Evolutionary conservation across 2,888 invertebrate species (phyloP).

Genomic region (Watsonalla binaria): DNA sequence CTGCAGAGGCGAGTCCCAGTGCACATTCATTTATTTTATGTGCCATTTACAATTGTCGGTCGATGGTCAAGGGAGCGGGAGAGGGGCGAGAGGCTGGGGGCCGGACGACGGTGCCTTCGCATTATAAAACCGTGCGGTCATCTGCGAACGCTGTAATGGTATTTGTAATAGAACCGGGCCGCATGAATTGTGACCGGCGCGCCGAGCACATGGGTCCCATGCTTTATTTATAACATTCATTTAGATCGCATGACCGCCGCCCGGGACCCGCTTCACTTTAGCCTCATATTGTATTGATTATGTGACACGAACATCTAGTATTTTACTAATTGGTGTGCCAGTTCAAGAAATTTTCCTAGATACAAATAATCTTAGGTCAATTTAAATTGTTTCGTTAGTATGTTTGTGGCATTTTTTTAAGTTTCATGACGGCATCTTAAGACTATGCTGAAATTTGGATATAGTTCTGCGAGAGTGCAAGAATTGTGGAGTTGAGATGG

Average conservation of each 20-base stretch:
- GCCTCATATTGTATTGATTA: not conserved
- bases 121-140: slow-evolving; percentile 80
- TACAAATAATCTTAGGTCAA: not conserved
- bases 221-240: slow-evolving; percentile 67
- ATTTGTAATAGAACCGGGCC: slow-evolving; percentile 70
- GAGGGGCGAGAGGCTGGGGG: slow-evolving; percentile 38
- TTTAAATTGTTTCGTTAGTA: too few species aligned
- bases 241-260: slow-evolving; percentile 28
- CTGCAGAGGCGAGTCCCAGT: slow-evolving; percentile 79
- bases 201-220: slow-evolving; percentile 59
- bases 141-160: slow-evolving; percentile 76
- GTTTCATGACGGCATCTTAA: too few species aligned
- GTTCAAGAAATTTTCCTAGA: too few species aligned
- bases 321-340: too few species aligned
- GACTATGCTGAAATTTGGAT: too few species aligned
- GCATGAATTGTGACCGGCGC: slow-evolving; percentile 58
- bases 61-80: slow-evolving; percentile 78
- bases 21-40: slow-evolving; percentile 81
- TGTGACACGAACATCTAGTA: too few species aligned
- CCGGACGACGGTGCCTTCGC: slow-evolving; percentile 67
- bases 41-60: slow-evolving; percentile 81
- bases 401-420: too few species aligned
- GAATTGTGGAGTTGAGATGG: too few species aligned
- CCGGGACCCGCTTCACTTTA: slow-evolving; percentile 10
- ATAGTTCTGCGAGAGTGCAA: too few species aligned